Evolutionary conservation across 2,797 vertebrate genomes (phyloP).

Genomic region (Pelodytes ibericus): DNA sequence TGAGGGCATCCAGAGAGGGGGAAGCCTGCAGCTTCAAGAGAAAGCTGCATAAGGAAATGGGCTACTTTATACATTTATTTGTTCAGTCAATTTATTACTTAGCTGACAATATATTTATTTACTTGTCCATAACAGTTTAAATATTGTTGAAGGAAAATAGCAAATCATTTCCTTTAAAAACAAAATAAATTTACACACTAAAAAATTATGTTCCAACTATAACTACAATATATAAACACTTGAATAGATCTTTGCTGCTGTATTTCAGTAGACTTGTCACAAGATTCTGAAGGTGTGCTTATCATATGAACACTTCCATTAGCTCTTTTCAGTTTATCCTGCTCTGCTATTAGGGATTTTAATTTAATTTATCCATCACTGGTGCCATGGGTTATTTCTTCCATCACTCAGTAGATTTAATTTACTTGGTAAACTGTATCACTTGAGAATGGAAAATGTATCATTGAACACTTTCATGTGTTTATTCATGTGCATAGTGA

Average conservation of each 20-base stretch:
- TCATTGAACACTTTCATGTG: conserved; percentile 53
- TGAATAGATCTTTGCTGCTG: conserved; percentile 65
- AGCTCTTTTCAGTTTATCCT: conserved; percentile 65
- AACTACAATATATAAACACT: conserved; percentile 64
- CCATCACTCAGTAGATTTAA: conserved; percentile 75
- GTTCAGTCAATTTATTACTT: no score
- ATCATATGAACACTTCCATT: conserved; percentile 77
- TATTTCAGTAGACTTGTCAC: conserved; percentile 60
- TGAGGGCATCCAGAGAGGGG: no score
- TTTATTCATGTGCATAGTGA: conserved; percentile 51
- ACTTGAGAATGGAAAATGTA: conserved; percentile 66
- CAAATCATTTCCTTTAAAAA: neutral
- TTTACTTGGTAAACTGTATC: conserved; percentile 73
- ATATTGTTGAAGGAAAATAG: no score
- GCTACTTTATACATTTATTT: no score
- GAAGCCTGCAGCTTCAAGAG: no score
- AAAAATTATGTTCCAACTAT: neutral
- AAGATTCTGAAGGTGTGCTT: conserved; percentile 64
- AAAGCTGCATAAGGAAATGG: no score
- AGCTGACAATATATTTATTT: no score
- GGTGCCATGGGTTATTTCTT: conserved; percentile 78
- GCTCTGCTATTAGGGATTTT: conserved; percentile 77
- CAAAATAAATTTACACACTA: no score
- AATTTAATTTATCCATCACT: conserved; percentile 77
- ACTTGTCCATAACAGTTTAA: no score